Base-by-base conservation (phyloP, 1,140 invertebrate genomes). In the Sminthurides bifidus region DNA sequence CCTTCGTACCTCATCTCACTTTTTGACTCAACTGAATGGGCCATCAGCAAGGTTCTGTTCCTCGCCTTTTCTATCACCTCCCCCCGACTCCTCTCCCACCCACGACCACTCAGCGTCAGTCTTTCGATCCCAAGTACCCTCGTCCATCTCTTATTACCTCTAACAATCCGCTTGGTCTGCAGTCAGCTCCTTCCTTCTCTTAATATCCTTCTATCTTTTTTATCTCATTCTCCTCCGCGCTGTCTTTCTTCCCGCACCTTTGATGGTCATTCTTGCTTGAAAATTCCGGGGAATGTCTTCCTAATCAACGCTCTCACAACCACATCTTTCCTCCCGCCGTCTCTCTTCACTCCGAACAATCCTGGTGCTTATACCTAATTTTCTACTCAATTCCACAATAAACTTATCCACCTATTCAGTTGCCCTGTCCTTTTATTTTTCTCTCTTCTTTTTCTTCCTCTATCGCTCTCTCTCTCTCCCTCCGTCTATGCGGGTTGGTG, bases 281-380 rank as follows among this genome's bases (percentile, higher is more conserved):
- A 31, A 35, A 35, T 35, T 49, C 46, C 46, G 12, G 5, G 43
- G 48, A 48, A 45, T 55, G 41, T 21, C 43, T 55, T 55, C 48
- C 53, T 55, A 55, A 55, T 55, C 53, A 55, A 55, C 53, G 43
- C 53, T 29, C 46, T 49, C 14, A 27, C 44, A 46, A 41, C 8
- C 8, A 12, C 44, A 6, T 8, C 12, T 24, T 14, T 21, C 40
- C 37, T 10, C n/a, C 29, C 6, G 26, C 12, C 8, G 19, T 24
- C 41, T 17, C 41, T 17, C 23, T 21, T 21, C 6, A 43, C 41
- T 17, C 41, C 8, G 10, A 21, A 10, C 15, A 15, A 43, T 10
- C n/a, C 41, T 8, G 10, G 24, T 19, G n/a, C n/a, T n/a, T n/a
- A n/a, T n/a, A n/a, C n/a, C n/a, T n/a, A 43, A 43, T 43, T 15